phyloP scores from a whole-genome alignment of 1,140 invertebrate genomes.

The Ostrea edulis region DNA sequence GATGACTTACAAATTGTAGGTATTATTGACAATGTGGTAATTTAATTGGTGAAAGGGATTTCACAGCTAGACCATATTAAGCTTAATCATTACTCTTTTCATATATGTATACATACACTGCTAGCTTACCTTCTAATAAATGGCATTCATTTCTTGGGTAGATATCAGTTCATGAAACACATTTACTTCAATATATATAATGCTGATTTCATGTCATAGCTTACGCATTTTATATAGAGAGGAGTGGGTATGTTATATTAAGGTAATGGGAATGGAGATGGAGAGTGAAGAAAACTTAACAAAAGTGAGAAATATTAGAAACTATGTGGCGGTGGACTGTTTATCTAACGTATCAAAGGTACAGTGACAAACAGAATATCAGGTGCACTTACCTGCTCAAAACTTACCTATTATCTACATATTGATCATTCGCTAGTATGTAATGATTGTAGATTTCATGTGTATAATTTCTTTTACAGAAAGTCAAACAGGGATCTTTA shows the following conservation, averaged over 20 bases:
- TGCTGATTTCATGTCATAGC: neutral
- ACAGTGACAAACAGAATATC: neutral
- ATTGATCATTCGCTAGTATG: neutral
- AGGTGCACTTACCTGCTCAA: neutral
- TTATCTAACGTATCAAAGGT: slow-evolving; percentile 20
- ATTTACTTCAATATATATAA: too few species aligned
- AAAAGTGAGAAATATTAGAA: slow-evolving; percentile 29
- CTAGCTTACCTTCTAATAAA: neutral
- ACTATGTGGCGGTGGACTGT: slow-evolving; percentile 19
- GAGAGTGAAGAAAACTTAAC: slow-evolving; percentile 24
- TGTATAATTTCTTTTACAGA: neutral
- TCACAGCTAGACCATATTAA: neutral
- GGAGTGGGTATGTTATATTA: neutral
- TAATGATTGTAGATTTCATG: neutral
- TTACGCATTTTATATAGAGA: neutral
- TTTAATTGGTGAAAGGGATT: neutral
- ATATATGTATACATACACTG: neutral
- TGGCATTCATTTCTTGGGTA: neutral
- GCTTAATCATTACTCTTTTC: neutral
- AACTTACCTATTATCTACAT: neutral
- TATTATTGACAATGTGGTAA: neutral
- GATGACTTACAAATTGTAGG: slow-evolving; percentile 19
- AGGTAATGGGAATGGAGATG: slow-evolving; percentile 18
- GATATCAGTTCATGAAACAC: neutral
- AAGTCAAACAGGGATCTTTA: neutral